Conservation (phyloP, 2,888 invertebrate genomes). For the Cerastis rubricosa region DNA sequence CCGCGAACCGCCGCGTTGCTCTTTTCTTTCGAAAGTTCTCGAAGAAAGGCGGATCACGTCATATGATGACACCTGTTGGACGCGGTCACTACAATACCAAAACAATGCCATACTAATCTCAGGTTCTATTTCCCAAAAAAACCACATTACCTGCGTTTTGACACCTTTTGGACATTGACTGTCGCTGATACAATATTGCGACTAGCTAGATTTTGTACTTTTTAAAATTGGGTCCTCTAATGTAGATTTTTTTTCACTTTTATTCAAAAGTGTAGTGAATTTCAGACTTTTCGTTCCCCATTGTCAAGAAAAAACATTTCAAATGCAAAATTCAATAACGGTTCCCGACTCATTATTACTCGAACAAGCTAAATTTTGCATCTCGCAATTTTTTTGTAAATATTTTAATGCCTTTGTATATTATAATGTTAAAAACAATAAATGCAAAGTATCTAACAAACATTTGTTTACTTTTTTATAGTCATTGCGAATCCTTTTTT, state of each 20-base stretch:
- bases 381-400: too few species aligned
- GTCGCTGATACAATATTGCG: background rate
- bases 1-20: too few species aligned
- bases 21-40: too few species aligned
- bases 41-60: too few species aligned
- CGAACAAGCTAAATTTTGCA: too few species aligned
- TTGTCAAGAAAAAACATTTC: conserved; percentile 12
- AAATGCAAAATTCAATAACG: conserved; percentile 45
- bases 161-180: background rate
- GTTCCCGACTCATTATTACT: too few species aligned
- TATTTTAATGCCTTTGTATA: too few species aligned
- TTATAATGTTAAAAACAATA: too few species aligned
- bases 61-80: too few species aligned
- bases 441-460: too few species aligned
- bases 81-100: background rate
- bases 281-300: background rate
- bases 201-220: background rate
- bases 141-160: background rate
- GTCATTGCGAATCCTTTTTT: too few species aligned
- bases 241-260: background rate
- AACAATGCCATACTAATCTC: background rate
- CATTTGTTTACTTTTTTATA: too few species aligned
- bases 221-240: background rate
- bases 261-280: background rate
- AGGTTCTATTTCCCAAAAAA: background rate